These are phyloP conservation scores for Cichlasoma orientale DNA, from an alignment of 2,797 vertebrate species.

Conservation along the genomic window DNA sequence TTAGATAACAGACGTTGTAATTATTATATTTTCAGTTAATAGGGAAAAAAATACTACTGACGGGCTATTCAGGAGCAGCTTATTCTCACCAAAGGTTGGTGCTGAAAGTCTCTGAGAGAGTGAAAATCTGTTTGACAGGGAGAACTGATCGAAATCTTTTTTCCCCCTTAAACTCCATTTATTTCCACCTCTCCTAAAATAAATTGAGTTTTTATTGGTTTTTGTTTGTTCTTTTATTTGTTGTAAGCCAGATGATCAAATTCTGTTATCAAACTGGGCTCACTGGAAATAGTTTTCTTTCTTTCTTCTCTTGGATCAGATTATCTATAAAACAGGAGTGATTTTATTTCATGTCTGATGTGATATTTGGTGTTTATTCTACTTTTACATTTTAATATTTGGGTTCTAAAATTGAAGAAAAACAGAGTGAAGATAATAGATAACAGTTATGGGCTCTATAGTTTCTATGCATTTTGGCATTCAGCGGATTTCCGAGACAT, in stretches of 20 bases:
- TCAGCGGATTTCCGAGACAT: not conserved
- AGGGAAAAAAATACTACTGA: not conserved
- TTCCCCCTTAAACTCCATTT: too few species aligned
- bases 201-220: not conserved
- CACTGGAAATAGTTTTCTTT: not conserved
- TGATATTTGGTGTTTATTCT: not conserved
- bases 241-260: too few species aligned
- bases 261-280: not conserved
- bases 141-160: not conserved
- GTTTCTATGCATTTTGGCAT: not conserved
- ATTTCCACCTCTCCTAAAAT: not conserved
- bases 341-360: not conserved
- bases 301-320: not conserved
- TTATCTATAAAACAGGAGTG: accelerated
- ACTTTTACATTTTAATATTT: not conserved
- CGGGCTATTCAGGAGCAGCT: not conserved
- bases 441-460: too few species aligned
- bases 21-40: not conserved
- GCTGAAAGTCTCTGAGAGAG: not conserved
- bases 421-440: not conserved
- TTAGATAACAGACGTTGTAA: not conserved
- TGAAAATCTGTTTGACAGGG: not conserved
- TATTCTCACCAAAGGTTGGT: not conserved
- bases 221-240: too few species aligned
- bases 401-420: not conserved